Evolutionary conservation across 2,888 invertebrate genomes (phyloP).

Genomic region (Stictocephala bisonia): DNA sequence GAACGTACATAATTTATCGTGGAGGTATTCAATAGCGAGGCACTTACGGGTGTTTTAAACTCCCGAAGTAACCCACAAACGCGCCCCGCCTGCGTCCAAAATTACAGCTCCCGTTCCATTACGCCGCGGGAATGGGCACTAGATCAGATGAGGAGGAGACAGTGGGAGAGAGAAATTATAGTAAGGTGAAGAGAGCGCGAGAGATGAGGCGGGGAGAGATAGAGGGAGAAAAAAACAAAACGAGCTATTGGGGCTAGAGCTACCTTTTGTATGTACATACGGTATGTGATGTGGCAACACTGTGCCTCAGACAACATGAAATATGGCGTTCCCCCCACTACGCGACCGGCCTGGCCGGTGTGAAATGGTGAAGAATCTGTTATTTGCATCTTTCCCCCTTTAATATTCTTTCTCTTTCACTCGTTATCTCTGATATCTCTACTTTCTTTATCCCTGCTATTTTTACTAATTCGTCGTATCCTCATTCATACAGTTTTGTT

Average conservation of each 20-base stretch:
- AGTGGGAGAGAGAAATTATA: slow-evolving; percentile 17
- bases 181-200: slow-evolving; percentile 17
- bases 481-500: too few species aligned
- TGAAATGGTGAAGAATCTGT: slow-evolving; percentile 50
- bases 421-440: slow-evolving; percentile 37
- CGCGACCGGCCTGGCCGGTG: slow-evolving; percentile 18
- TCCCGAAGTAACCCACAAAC: slow-evolving; percentile 47
- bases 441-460: slow-evolving; percentile 28
- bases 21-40: too few species aligned
- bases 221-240: slow-evolving; percentile 19
- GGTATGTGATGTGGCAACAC: slow-evolving; percentile 50
- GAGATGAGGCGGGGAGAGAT: slow-evolving; percentile 37
- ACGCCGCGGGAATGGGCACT: slow-evolving; percentile 19
- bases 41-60: background rate
- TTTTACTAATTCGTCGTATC: too few species aligned
- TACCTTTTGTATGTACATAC: slow-evolving; percentile 47
- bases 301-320: slow-evolving; percentile 58
- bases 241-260: slow-evolving; percentile 19
- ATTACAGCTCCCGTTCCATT: slow-evolving; percentile 30
- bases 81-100: slow-evolving; percentile 6
- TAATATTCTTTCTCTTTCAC: slow-evolving; percentile 22
- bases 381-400: slow-evolving; percentile 48
- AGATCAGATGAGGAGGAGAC: slow-evolving; percentile 21
- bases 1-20: too few species aligned
- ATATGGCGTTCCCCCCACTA: slow-evolving; percentile 53